phyloP scores from a whole-genome alignment of 1,140 invertebrate genomes.

The Tribolium madens region DNA sequence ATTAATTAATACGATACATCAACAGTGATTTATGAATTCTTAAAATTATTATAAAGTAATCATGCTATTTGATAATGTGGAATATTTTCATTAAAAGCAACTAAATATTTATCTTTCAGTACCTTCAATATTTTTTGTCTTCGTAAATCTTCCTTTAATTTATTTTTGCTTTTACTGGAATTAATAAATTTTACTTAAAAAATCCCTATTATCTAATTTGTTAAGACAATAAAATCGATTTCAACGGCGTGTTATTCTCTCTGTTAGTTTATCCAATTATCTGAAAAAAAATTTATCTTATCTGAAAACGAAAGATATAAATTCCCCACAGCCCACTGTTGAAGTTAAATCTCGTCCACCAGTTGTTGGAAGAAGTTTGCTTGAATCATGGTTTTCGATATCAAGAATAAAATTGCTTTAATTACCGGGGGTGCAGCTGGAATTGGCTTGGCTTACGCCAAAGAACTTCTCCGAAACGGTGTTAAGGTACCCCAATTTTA shows the following conservation, averaged over 20 bases:
- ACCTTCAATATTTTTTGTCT: too few relatives aligned
- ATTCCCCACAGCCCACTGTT: neutral
- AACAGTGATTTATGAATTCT: neutral
- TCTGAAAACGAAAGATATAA: constrained; percentile 14
- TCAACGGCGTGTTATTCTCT: neutral
- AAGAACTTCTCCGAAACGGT: constrained; percentile 77
- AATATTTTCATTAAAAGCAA: neutral
- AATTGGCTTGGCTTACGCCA: constrained; percentile 77
- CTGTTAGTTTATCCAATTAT: constrained; percentile 10
- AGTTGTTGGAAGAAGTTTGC: constrained; percentile 27
- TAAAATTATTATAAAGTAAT: neutral
- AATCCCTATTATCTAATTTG: too few relatives aligned
- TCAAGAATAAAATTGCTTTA: constrained; percentile 78
- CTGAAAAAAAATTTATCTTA: too few relatives aligned
- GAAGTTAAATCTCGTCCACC: constrained; percentile 13
- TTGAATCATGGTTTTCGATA: constrained; percentile 50
- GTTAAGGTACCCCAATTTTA: constrained; percentile 71
- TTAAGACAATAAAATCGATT: constrained; percentile 7
- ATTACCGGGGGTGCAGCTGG: constrained; percentile 81
- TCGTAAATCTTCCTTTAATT: too few relatives aligned
- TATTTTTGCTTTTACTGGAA: too few relatives aligned
- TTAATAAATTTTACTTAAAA: too few relatives aligned
- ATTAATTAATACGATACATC: neutral
- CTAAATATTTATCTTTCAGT: too few relatives aligned
- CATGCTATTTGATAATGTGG: neutral